Base-by-base conservation (phyloP, 2,797 vertebrate genomes). In the Antrozous pallidus region DNA sequence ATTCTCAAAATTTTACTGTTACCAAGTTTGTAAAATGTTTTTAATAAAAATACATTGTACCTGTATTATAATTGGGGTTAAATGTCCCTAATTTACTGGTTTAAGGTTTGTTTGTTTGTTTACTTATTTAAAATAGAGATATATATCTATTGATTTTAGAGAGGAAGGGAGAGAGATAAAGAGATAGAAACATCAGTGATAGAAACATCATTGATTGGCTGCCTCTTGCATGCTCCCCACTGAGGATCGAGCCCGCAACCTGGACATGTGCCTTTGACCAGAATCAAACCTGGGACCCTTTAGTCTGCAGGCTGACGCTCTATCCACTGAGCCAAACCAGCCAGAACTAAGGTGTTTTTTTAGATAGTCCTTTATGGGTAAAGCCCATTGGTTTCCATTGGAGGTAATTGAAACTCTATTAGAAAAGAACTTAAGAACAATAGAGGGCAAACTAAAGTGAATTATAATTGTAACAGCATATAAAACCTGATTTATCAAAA, bases 31-130 rank as follows among this genome's bases (percentile, higher is more conserved):
- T 33, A 93, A 61, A 65, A 63, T 79, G n/a, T 88, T 61, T 16
- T 31, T 79, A 81, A 47, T 86, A 31, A 22, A 94, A 77, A 91
- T 91, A 70, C 40, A 77, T 70, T 83, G 40, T 84, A 58, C 47
- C 38, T 71, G 1, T 71, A 28, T 90, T 95, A 70, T 90, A 90
- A 84, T 81, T 88, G 61, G 79, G 42, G 4, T 84, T 88, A 94
- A 91, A 82, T 12, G 71, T 84, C 17, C 5, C 69, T 92, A 40
- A 83, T 77, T 71, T 77, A 77, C 22, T 88, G 42, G n/a, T 70
- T 87, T 33, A 65, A 65, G 47, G 85, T 54, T 47, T 47, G 13
- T 47, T 54, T 54, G 2, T 54, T 54, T 54, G 3, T 28, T 13
- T 58, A 28, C 1, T 58, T 58, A 28, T 58, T 58, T 58, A 26